These are phyloP conservation scores for Eremobia ochroleuca DNA, from an alignment of 2,888 invertebrate genomes.

Conservation along the genomic window DNA sequence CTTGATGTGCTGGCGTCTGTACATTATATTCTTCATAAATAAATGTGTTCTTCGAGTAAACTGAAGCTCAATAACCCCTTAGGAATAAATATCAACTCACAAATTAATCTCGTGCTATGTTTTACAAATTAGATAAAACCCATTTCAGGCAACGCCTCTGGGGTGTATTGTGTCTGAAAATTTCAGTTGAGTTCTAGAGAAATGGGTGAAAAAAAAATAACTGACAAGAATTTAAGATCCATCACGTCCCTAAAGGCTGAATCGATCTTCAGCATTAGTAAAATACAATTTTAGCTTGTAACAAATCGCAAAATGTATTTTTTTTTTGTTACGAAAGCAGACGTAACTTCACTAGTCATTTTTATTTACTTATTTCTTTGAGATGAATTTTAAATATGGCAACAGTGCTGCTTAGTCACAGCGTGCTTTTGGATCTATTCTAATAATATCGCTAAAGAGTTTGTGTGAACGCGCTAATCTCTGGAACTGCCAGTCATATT, in stretches of 20 bases:
- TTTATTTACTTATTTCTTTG: background rate
- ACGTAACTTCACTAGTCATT: background rate
- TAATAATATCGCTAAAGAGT: too few species aligned
- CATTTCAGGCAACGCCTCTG: slow-evolving; percentile 36
- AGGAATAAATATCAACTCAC: slow-evolving; percentile 41
- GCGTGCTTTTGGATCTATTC: too few species aligned
- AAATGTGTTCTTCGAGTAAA: slow-evolving; percentile 15
- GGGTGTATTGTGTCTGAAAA: slow-evolving; percentile 44
- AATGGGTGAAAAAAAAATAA: slow-evolving; percentile 25
- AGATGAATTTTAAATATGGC: background rate
- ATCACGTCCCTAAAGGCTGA: slow-evolving; percentile 29
- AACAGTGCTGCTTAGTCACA: background rate
- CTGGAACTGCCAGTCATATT: too few species aligned
- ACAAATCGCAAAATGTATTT: background rate
- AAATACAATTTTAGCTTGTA: slow-evolving; percentile 1
- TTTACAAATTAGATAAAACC: slow-evolving; percentile 60
- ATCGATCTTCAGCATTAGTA: slow-evolving; percentile 16
- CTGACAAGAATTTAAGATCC: slow-evolving; percentile 14
- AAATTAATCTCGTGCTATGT: slow-evolving; percentile 51
- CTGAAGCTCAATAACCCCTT: slow-evolving; percentile 9
- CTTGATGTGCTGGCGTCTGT: too few species aligned
- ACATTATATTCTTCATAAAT: slow-evolving; percentile 9
- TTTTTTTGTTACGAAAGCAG: background rate
- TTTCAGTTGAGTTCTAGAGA: slow-evolving; percentile 21
- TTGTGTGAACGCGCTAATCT: too few species aligned